Evolutionary conservation across 2,888 invertebrate species (phyloP).

Genomic region (Ellobium chinense): DNA sequence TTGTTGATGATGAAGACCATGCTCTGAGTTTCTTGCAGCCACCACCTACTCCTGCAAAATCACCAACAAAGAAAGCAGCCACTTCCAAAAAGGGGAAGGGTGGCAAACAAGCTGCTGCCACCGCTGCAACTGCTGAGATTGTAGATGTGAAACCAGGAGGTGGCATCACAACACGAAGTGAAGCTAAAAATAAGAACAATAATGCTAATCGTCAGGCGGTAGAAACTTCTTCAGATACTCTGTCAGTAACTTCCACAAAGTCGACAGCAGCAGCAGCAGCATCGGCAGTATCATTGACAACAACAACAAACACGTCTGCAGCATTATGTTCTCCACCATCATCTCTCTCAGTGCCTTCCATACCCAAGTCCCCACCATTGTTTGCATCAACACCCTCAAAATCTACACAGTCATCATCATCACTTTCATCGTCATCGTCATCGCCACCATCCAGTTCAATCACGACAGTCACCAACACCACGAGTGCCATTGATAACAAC

Average conservation of each 20-base stretch:
- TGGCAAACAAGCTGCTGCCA: background rate
- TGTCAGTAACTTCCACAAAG: background rate
- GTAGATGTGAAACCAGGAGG: background rate
- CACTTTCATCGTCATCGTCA: background rate
- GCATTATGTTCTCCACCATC: slow-evolving; percentile 2
- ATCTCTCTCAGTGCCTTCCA: background rate
- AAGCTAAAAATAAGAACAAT: slow-evolving; percentile 2
- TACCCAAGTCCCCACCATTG: slow-evolving; percentile 33
- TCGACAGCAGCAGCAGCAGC: background rate
- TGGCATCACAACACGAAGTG: slow-evolving; percentile 15
- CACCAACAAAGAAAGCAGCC: slow-evolving; percentile 24
- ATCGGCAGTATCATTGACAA: background rate
- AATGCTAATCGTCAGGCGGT: background rate
- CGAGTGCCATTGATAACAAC: slow-evolving; percentile 3
- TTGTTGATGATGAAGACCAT: slow-evolving; percentile 43
- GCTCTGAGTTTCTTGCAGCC: slow-evolving; percentile 18
- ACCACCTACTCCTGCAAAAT: slow-evolving; percentile 30
- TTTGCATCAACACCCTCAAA: slow-evolving; percentile 29
- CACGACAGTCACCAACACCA: background rate
- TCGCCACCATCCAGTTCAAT: background rate
- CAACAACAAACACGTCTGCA: slow-evolving; percentile 6
- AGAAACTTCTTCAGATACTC: background rate
- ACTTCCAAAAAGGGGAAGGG: slow-evolving; percentile 19
- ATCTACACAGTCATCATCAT: background rate
- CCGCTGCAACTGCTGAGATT: background rate